A percentile compares a stretch with the other conserved stretches of the same genome.
These are phyloP conservation scores for Tetrao urogallus DNA, from an alignment of 2,113 vertebrate genomes.

Conservation along the genomic window DNA sequence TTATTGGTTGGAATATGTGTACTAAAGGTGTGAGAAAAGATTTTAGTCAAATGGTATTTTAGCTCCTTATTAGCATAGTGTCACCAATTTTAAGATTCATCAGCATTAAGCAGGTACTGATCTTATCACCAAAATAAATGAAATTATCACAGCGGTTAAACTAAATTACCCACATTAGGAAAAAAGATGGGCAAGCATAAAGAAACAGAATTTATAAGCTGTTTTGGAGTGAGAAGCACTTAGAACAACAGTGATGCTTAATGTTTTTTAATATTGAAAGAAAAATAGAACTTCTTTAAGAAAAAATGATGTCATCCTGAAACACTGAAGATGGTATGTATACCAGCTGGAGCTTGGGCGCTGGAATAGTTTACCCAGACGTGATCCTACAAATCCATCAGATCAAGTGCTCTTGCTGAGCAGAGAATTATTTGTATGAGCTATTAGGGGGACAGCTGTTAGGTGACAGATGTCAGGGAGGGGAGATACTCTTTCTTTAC, in stretches of 20 bases:
- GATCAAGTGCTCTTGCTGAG: neutral
- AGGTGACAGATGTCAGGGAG: slow-evolving; percentile 22
- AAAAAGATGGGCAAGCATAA: neutral
- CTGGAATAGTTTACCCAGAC: neutral
- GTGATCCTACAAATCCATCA: neutral
- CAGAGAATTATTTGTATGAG: neutral
- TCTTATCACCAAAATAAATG: neutral
- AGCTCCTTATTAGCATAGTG: neutral
- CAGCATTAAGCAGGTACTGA: neutral
- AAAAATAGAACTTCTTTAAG: neutral
- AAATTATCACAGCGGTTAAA: neutral
- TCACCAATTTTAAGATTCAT: neutral
- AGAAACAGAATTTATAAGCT: neutral
- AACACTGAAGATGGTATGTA: neutral
- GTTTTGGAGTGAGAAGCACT: neutral
- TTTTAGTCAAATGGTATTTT: neutral
- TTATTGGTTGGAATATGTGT: neutral
- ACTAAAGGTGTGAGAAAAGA: neutral
- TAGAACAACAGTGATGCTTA: neutral
- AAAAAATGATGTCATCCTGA: neutral
- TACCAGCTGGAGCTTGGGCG: neutral
- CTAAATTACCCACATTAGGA: neutral
- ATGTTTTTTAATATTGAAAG: neutral
- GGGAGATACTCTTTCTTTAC: slow-evolving; percentile 30
- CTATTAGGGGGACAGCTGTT: slow-evolving; percentile 10